Evolutionary conservation across 2,113 vertebrate species (phyloP).

Genomic region (Albula glossodonta): DNA sequence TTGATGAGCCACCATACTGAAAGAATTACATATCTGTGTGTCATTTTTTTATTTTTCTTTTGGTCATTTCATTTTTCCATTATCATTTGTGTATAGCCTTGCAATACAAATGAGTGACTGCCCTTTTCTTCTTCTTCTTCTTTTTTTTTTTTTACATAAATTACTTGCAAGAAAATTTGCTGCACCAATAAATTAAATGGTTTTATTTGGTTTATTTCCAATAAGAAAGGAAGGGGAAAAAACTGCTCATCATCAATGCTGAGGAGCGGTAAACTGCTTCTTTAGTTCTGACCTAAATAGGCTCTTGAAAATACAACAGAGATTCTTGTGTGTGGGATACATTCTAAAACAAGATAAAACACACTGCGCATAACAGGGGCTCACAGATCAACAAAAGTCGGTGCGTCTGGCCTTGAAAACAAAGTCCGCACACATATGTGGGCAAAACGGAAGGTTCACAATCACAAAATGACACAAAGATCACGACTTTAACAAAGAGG

Average conservation of each 20-base stretch:
- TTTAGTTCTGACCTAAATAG: neutral
- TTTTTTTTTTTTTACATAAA: neutral
- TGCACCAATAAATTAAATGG: neutral
- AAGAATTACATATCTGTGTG: neutral
- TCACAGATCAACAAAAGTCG: neutral
- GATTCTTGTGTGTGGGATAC: neutral
- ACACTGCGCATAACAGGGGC: neutral
- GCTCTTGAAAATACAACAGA: slow-evolving; percentile 3
- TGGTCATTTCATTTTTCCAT: neutral
- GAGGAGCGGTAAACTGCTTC: neutral
- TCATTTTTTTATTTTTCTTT: neutral
- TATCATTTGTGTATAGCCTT: neutral
- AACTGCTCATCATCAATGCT: neutral
- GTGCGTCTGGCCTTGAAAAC: neutral
- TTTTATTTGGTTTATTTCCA: neutral
- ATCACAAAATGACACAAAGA: neutral
- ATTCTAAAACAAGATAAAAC: neutral
- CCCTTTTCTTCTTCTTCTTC: too few species aligned
- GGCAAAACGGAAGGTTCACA: neutral
- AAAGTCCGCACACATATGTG: neutral
- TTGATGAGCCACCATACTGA: neutral
- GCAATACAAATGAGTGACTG: neutral
- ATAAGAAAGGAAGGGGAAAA: neutral
- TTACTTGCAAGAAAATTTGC: neutral
- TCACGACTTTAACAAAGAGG: neutral